A percentile compares a stretch with the other conserved stretches of the same genome.
These are phyloP conservation scores for Strigamia transsilvanica DNA, from an alignment of 2,888 invertebrate species.

Conservation along the genomic window DNA sequence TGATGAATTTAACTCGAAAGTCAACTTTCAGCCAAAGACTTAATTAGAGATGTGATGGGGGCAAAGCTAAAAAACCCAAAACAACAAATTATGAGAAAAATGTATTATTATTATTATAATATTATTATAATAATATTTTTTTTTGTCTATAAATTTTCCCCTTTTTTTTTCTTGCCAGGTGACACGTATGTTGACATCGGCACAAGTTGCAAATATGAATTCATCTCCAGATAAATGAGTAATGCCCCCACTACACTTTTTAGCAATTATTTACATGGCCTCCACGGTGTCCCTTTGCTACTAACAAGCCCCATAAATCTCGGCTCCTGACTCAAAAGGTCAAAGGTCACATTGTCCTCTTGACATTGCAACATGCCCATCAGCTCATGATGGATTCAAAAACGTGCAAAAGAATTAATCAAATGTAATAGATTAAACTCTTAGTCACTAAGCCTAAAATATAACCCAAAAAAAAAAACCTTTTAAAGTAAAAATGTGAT, in stretches of 20 bases:
- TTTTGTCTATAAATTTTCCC: no score
- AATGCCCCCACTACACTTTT: constrained; percentile 13
- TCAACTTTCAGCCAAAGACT: constrained; percentile 34
- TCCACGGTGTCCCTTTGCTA: constrained; percentile 17
- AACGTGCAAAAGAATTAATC: constrained; percentile 38
- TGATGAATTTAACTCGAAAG: background rate
- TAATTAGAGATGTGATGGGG: background rate
- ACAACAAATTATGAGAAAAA: background rate
- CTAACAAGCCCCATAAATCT: constrained; percentile 26
- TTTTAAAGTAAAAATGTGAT: no score
- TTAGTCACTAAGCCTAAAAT: no score
- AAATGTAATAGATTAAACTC: background rate
- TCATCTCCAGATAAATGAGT: constrained; percentile 28
- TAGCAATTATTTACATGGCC: constrained; percentile 20
- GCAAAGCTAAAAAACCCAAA: background rate
- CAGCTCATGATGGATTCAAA: constrained; percentile 19
- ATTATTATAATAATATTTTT: no score
- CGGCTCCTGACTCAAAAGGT: constrained; percentile 6
- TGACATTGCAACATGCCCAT: constrained; percentile 23
- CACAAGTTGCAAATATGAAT: constrained; percentile 5
- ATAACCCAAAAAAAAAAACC: no score
- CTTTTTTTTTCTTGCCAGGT: background rate
- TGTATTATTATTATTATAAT: background rate
- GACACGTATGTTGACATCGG: background rate
- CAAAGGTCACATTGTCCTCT: background rate